Evolutionary conservation across 2,797 vertebrate genomes (phyloP).

Genomic region (Enteromius thamalakanensis): DNA sequence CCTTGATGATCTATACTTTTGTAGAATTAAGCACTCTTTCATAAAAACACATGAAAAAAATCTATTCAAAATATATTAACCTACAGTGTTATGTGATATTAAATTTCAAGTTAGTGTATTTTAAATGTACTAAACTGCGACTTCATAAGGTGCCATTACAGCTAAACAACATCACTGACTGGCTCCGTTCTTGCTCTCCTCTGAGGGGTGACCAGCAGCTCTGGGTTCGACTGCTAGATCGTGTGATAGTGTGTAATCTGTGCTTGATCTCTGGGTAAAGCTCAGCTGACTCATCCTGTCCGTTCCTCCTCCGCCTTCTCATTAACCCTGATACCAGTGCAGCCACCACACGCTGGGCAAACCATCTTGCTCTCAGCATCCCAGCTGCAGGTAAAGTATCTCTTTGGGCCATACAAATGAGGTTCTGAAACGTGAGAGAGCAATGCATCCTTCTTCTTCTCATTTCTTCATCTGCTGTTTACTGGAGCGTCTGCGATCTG

Average conservation of each 20-base stretch:
- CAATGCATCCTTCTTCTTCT: neutral
- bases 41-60: neutral
- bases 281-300: slow-evolving; percentile 11
- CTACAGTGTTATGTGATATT: no score
- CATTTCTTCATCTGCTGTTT: slow-evolving; percentile 28
- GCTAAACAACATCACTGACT: no score
- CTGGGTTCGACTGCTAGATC: slow-evolving; percentile 7
- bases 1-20: neutral
- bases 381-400: neutral
- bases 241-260: slow-evolving; percentile 24
- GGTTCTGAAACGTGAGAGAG: neutral
- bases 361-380: slow-evolving; percentile 9
- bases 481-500: neutral
- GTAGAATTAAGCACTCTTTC: neutral
- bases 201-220: slow-evolving; percentile 6
- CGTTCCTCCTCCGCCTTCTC: neutral
- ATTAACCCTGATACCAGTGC: neutral
- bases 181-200: neutral
- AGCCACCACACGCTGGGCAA: neutral
- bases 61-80: no score
- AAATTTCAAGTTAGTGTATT: no score
- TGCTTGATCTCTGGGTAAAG: slow-evolving; percentile 29
- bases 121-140: no score
- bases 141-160: no score
- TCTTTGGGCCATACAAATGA: neutral